Evolutionary conservation across 2,797 vertebrate genomes (phyloP).

Genomic region (Myotis findleyi): DNA sequence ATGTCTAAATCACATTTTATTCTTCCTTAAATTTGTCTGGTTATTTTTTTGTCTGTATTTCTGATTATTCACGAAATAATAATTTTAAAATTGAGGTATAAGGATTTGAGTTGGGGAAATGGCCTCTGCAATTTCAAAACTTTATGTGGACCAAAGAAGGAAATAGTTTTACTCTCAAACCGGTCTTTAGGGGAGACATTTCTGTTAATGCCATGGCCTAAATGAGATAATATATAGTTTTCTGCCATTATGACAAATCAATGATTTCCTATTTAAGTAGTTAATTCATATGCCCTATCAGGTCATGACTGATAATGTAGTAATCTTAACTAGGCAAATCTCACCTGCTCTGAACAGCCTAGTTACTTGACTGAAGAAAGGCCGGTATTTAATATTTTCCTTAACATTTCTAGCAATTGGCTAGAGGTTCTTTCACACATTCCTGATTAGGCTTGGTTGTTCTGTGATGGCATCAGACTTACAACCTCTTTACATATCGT

Average conservation of each 20-base stretch:
- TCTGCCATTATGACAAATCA: background rate
- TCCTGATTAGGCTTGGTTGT: background rate
- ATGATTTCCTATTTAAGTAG: background rate
- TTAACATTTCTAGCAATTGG: background rate
- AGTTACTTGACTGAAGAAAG: background rate
- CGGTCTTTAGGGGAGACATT: background rate
- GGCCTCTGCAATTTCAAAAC: background rate
- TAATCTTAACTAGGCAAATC: background rate
- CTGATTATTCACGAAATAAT: background rate
- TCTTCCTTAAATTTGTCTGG: background rate
- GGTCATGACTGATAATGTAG: background rate
- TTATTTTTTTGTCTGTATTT: conserved; percentile 25
- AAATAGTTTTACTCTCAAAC: background rate
- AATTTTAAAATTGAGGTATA: background rate
- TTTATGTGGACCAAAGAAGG: background rate
- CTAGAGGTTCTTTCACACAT: background rate
- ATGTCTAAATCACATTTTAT: background rate
- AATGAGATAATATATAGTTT: background rate
- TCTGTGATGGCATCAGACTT: background rate
- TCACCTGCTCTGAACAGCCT: background rate
- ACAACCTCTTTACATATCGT: background rate
- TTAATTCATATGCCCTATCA: background rate
- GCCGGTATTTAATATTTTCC: background rate
- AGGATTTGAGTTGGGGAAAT: background rate
- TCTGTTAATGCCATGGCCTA: background rate